phyloP scores from a whole-genome alignment of 1,140 invertebrate species.

The Myzus persicae region DNA sequence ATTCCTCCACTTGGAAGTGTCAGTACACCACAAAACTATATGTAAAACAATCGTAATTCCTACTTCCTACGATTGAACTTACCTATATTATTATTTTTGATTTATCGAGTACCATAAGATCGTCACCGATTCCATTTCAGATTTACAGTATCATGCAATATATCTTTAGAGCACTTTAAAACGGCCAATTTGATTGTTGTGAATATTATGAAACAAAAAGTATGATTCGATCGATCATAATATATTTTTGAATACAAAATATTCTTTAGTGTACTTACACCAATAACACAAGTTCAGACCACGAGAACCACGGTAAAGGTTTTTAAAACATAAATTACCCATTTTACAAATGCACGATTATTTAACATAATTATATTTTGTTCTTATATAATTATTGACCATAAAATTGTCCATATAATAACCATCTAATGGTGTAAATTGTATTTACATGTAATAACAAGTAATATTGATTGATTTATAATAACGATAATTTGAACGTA shows the following conservation, averaged over 20 bases:
- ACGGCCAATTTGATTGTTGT: background rate
- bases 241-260: background rate
- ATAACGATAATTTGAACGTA: background rate
- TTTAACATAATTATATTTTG: background rate
- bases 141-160: background rate
- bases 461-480: background rate
- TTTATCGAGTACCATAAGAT: background rate
- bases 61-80: background rate
- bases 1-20: background rate
- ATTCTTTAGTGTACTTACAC: background rate
- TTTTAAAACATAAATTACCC: background rate
- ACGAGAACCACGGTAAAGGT: no score
- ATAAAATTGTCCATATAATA: background rate
- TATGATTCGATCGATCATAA: background rate
- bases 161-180: background rate
- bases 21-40: background rate
- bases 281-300: background rate
- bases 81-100: background rate
- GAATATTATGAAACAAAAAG: background rate
- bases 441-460: background rate
- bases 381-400: background rate
- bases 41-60: background rate
- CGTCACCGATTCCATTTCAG: background rate
- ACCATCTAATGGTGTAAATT: background rate
- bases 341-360: background rate